phyloP scores from a whole-genome alignment of 2,113 vertebrate species.

The Baryphthengus martii region DNA sequence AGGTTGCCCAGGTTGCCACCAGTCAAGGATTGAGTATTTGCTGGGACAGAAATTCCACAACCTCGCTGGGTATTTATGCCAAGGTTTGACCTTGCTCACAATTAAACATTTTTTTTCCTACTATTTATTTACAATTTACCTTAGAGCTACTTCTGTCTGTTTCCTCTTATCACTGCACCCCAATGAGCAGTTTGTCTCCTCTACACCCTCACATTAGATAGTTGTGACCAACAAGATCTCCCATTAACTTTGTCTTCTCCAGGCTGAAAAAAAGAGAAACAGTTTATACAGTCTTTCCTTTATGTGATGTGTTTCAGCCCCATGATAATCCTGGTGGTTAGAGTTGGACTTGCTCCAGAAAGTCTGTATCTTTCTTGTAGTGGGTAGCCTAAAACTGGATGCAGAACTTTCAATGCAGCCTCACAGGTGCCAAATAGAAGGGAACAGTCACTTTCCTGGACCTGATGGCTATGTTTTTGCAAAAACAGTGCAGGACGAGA shows the following conservation, averaged over 20 bases:
- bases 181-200: background rate
- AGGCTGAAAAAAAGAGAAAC: fast-evolving
- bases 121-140: background rate
- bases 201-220: background rate
- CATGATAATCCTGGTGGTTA: background rate
- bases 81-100: background rate
- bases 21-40: background rate
- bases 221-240: background rate
- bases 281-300: background rate
- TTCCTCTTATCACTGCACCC: background rate
- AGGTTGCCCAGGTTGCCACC: background rate
- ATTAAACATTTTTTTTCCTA: background rate
- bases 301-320: background rate
- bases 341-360: background rate
- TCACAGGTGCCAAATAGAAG: background rate
- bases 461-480: background rate
- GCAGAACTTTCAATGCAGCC: background rate
- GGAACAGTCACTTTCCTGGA: background rate
- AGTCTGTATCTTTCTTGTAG: background rate
- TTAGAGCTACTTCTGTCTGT: background rate
- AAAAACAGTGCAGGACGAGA: background rate
- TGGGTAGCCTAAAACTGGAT: background rate
- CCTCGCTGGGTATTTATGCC: background rate
- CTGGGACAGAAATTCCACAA: background rate
- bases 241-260: background rate